Evolutionary conservation across 2,797 vertebrate species (phyloP).

Genomic region (Psittacula derbiana): DNA sequence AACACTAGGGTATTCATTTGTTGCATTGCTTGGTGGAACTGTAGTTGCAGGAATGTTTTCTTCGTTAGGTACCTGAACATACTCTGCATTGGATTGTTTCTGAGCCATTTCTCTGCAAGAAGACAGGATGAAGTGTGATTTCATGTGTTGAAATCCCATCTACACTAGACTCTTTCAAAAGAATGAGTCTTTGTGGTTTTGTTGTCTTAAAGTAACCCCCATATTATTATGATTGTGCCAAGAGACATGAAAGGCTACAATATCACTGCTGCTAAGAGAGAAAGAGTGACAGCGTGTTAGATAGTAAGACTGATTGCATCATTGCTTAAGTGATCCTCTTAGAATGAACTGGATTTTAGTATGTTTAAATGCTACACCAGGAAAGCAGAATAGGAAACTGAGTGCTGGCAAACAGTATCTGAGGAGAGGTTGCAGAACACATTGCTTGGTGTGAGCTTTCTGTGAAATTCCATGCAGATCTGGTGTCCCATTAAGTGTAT

Average conservation of each 20-base stretch:
- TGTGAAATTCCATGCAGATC: not conserved
- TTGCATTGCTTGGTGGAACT: constrained; percentile 2
- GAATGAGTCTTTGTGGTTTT: not conserved
- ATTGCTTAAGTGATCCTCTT: not conserved
- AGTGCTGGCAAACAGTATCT: not conserved
- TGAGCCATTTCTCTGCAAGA: constrained; percentile 70
- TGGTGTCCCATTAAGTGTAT: not conserved
- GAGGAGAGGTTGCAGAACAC: not conserved
- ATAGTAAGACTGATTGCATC: not conserved
- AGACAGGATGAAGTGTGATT: constrained; percentile 26
- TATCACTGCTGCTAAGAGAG: not conserved
- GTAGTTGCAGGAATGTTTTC: not conserved
- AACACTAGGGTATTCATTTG: not conserved
- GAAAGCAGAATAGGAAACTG: not conserved
- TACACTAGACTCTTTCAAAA: not conserved
- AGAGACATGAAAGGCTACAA: not conserved
- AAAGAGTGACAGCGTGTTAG: not conserved
- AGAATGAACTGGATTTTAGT: not conserved
- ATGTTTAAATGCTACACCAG: not conserved
- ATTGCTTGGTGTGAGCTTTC: not conserved
- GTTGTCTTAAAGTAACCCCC: not conserved
- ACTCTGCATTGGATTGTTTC: constrained; percentile 34
- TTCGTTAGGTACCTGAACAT: constrained; percentile 50
- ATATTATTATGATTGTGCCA: not conserved
- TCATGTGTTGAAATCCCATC: not conserved